Evolutionary conservation across 2,797 vertebrate genomes (phyloP).

Genomic region (Tapera naevia): DNA sequence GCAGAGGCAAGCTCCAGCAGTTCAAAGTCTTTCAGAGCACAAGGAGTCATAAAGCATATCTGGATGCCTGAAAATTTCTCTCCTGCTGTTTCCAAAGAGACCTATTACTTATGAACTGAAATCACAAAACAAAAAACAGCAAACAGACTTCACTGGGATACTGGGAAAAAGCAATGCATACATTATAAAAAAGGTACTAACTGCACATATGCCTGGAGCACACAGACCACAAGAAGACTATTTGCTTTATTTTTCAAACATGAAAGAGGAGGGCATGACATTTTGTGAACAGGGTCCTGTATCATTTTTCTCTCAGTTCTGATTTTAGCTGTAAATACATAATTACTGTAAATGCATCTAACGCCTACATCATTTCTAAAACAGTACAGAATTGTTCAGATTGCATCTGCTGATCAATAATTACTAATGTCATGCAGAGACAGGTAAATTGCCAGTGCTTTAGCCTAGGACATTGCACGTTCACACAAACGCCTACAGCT

Average conservation of each 20-base stretch:
- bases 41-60: background rate
- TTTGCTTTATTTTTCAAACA: slow-evolving; percentile 7
- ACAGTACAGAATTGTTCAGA: slow-evolving; percentile 20
- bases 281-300: background rate
- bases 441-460: slow-evolving; percentile 64
- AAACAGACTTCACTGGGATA: background rate
- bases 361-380: slow-evolving; percentile 18
- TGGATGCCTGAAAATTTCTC: slow-evolving; percentile 1
- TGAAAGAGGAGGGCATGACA: background rate
- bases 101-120: background rate
- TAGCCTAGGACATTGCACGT: slow-evolving; percentile 49
- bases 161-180: background rate
- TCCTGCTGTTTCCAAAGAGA: background rate
- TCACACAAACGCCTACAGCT: slow-evolving; percentile 47
- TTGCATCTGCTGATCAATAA: slow-evolving; percentile 64
- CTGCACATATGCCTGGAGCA: background rate
- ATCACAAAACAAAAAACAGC: background rate
- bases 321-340: slow-evolving; percentile 46
- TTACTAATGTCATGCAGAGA: slow-evolving; percentile 57
- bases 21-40: background rate
- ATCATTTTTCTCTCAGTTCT: slow-evolving; percentile 21
- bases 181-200: background rate
- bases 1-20: background rate
- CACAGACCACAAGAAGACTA: background rate
- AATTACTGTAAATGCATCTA: slow-evolving; percentile 50